These are phyloP conservation scores for Pocillopora meandrina DNA, from an alignment of 92 coral and sea anemone species.

Conservation along the genomic window DNA sequence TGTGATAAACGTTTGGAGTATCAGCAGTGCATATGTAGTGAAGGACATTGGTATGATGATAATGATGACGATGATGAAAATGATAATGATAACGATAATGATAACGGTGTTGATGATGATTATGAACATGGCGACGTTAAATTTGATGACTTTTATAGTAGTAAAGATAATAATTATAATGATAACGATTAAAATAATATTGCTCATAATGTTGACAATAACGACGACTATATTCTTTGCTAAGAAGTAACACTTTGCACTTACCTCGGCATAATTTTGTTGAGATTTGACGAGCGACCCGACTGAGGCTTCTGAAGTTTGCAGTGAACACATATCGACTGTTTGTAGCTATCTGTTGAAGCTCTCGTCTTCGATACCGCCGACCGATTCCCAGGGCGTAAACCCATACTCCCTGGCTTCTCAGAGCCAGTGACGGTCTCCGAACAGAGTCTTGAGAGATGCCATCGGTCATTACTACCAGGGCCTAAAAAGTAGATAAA, in stretches of 20 bases:
- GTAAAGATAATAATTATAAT: too few relatives aligned
- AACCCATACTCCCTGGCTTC: constrained; percentile 60
- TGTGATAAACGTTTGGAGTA: background rate
- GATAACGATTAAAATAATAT: too few relatives aligned
- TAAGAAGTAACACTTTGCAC: background rate
- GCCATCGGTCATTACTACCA: constrained; percentile 75
- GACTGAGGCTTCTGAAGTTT: constrained; percentile 44
- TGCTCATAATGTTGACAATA: too few relatives aligned
- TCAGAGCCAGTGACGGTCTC: constrained; percentile 55
- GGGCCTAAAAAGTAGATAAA: constrained; percentile 12
- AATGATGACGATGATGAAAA: too few relatives aligned
- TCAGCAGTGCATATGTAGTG: background rate
- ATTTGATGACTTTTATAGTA: too few relatives aligned
- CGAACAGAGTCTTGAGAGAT: constrained; percentile 63
- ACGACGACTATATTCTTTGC: too few relatives aligned
- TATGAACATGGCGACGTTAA: too few relatives aligned
- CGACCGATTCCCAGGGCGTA: constrained; percentile 71
- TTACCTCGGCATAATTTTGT: constrained; percentile 59
- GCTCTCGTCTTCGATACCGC: constrained; percentile 47
- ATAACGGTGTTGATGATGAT: too few relatives aligned
- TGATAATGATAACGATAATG: too few relatives aligned
- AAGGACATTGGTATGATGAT: too few relatives aligned
- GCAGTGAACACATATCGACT: constrained; percentile 60
- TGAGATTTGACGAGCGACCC: constrained; percentile 53
- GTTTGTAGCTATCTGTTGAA: constrained; percentile 63